Evolutionary conservation across 2,888 invertebrate genomes (phyloP).

Genomic region (Lepidonotus clava): DNA sequence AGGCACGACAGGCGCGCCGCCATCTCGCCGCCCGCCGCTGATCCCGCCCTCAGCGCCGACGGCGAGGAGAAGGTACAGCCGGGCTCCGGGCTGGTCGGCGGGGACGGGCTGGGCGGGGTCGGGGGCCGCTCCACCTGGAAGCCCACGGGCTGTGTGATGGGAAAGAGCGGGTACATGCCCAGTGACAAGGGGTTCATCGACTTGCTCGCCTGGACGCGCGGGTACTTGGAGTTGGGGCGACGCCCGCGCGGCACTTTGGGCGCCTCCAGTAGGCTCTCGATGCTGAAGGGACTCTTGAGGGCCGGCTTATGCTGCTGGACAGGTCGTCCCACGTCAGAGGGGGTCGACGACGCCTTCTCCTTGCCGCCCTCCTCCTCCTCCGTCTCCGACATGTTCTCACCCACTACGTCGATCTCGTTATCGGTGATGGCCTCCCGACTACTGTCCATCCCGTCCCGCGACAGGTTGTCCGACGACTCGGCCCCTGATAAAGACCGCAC

Average conservation of each 20-base stretch:
- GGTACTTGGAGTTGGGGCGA: conserved; percentile 82
- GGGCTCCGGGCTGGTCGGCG: conserved; percentile 31
- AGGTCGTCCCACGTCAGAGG: too few relatives aligned
- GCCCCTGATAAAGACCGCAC: conserved; percentile 43
- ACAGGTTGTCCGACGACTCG: conserved; percentile 30
- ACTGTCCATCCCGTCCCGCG: conserved; percentile 45
- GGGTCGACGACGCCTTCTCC: not conserved
- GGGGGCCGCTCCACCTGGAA: conserved; percentile 75
- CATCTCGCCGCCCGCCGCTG: not conserved
- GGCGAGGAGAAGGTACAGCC: conserved; percentile 47
- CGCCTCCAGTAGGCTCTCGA: conserved; percentile 81
- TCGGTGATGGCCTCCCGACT: not conserved
- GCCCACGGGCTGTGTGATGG: conserved; percentile 82
- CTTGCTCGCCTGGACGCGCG: conserved; percentile 82
- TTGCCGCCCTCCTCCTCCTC: conserved; percentile 4
- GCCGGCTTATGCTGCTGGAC: conserved; percentile 15
- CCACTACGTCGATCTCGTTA: conserved; percentile 81
- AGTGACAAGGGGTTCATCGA: conserved; percentile 73
- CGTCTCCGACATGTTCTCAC: conserved; percentile 39
- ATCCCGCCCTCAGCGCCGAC: conserved; percentile 28
- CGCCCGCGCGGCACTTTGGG: conserved; percentile 81
- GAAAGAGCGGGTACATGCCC: conserved; percentile 78
- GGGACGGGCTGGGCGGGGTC: conserved; percentile 57
- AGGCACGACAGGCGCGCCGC: not conserved
- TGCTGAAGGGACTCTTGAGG: conserved; percentile 79